Percentiles rank a stretch among this genome's conserved stretches.
phyloP scores from a whole-genome alignment of 2,888 invertebrate species.

The Drosophila aldrichi region DNA sequence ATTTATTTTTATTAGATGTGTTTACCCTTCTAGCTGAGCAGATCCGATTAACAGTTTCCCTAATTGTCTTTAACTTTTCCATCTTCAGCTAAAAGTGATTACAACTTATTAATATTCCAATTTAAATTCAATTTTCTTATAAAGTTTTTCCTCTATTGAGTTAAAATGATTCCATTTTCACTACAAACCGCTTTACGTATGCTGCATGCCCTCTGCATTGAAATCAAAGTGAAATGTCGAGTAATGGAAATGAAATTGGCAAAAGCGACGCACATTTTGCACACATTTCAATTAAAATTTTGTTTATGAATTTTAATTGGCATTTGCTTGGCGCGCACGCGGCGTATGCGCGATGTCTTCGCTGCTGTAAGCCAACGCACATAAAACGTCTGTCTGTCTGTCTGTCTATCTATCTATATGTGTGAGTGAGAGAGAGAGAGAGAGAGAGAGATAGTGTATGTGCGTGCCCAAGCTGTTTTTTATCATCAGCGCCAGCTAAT shows the following conservation, averaged over 20 bases:
- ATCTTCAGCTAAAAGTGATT: neutral
- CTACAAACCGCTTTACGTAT: neutral
- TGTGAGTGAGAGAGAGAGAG: slow-evolving; percentile 6
- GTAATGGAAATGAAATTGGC: slow-evolving; percentile 24
- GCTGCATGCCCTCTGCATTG: neutral
- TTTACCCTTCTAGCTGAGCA: too few species aligned
- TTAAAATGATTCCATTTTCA: neutral
- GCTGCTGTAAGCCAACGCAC: slow-evolving; percentile 48
- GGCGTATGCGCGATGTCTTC: slow-evolving; percentile 72
- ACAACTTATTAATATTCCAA: neutral
- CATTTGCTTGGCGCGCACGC: slow-evolving; percentile 50
- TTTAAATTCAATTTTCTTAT: neutral
- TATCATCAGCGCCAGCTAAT: slow-evolving; percentile 69
- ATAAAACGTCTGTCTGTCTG: neutral
- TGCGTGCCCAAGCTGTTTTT: slow-evolving; percentile 67
- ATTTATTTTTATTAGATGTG: too few species aligned
- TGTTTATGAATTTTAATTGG: slow-evolving; percentile 72
- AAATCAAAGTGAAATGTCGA: slow-evolving; percentile 17
- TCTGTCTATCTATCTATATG: neutral
- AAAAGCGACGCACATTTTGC: slow-evolving; percentile 45
- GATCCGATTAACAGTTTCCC: neutral
- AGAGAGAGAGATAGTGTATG: neutral
- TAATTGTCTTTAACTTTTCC: neutral
- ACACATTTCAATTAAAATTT: slow-evolving; percentile 48
- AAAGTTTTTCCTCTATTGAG: neutral